Evolutionary conservation across 2,888 invertebrate genomes (phyloP).

Genomic region (Criorhina ranunculi): DNA sequence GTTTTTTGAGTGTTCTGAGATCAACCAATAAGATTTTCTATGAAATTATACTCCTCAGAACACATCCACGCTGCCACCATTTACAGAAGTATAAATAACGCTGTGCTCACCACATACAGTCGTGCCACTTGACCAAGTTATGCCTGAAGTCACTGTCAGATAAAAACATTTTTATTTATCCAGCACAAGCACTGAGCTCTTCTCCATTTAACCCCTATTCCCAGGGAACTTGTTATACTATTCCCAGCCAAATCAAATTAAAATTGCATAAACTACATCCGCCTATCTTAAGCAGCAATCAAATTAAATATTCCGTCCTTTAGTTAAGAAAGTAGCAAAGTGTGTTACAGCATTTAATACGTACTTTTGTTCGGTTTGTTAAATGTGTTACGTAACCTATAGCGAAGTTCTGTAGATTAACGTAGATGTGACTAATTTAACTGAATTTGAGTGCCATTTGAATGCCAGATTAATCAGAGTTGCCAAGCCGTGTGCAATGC

Average conservation of each 20-base stretch:
- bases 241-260: constrained; percentile 10
- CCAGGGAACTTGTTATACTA: constrained; percentile 8
- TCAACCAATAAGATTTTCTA: too few relatives aligned
- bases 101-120: neutral
- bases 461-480: neutral
- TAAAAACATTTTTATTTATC: constrained; percentile 10
- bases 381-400: constrained; percentile 14
- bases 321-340: constrained; percentile 4
- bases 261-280: constrained; percentile 22
- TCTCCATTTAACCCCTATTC: constrained; percentile 2
- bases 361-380: constrained; percentile 1
- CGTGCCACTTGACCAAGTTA: neutral
- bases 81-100: neutral
- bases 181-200: neutral
- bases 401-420: neutral
- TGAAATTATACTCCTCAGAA: too few relatives aligned
- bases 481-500: neutral
- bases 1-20: too few relatives aligned
- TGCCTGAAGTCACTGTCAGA: neutral
- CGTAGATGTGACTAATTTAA: neutral
- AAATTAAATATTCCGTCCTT: constrained; percentile 18
- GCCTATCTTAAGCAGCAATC: constrained; percentile 15
- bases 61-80: too few relatives aligned
- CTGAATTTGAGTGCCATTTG: neutral
- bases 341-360: constrained; percentile 18